phyloP scores from a whole-genome alignment of 2,888 invertebrate species.

The Pseudanteris insignis region DNA sequence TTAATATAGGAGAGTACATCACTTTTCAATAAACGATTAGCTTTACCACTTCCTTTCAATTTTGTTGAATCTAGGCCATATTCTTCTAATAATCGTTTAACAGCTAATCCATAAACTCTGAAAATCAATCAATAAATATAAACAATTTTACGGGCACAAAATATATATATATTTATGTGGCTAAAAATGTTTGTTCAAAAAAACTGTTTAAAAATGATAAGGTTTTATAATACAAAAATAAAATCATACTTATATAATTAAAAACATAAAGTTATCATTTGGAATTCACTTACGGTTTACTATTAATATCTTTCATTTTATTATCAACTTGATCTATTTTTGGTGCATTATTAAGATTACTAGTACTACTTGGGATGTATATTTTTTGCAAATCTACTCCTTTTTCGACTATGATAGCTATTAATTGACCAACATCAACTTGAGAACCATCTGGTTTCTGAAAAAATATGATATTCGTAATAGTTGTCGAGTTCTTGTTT shows the following conservation, averaged over 20 bases:
- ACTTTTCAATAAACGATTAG: conserved; percentile 71
- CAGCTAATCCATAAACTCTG: conserved; percentile 71
- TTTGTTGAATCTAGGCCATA: conserved; percentile 68
- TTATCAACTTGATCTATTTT: no score
- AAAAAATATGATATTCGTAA: conserved; percentile 4
- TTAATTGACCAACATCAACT: conserved; percentile 68
- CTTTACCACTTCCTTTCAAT: conserved; percentile 70
- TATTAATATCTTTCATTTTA: no score
- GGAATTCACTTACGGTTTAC: no score
- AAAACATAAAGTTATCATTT: no score
- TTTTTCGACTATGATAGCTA: conserved; percentile 71
- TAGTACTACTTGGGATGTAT: conserved; percentile 57
- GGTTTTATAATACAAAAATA: no score
- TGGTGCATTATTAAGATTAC: conserved; percentile 23
- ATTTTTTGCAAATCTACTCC: conserved; percentile 72
- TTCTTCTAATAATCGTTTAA: conserved; percentile 70
- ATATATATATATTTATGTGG: no score
- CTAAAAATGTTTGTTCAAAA: no score
- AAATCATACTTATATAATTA: no score
- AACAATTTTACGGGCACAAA: no score
- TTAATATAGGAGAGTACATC: conserved; percentile 68
- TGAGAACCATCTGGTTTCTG: conserved; percentile 68
- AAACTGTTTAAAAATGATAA: no score
- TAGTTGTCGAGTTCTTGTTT: no score
- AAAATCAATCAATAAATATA: no score